Evolutionary conservation across 1,140 invertebrate species (phyloP).

Genomic region (Xylocopa sonorina): DNA sequence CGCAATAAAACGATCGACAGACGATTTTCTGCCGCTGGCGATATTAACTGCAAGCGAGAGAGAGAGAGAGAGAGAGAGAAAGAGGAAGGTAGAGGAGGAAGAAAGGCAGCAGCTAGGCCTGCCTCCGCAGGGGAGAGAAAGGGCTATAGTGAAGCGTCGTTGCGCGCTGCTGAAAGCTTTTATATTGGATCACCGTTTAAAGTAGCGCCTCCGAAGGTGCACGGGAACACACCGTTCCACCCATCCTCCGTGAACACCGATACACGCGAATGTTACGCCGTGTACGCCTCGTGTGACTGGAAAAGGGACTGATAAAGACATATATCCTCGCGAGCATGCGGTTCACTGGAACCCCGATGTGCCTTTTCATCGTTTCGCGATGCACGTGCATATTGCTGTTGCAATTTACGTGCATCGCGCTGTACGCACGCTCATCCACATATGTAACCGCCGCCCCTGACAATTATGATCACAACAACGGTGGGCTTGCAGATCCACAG

Average conservation of each 20-base stretch:
- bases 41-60: slow-evolving; percentile 1
- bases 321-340: slow-evolving; percentile 30
- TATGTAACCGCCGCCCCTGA: background rate
- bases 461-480: slow-evolving; percentile 43
- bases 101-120: background rate
- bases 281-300: slow-evolving; percentile 5
- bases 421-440: too few species aligned
- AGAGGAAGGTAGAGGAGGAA: too few species aligned
- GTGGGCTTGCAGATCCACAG: slow-evolving; percentile 82
- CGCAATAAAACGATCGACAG: slow-evolving; percentile 21
- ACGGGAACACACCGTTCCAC: background rate
- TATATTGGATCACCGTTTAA: slow-evolving; percentile 28
- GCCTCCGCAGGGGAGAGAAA: background rate
- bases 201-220: slow-evolving; percentile 14
- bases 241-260: background rate
- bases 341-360: slow-evolving; percentile 21
- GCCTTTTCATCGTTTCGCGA: slow-evolving; percentile 58
- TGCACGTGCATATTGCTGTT: slow-evolving; percentile 37
- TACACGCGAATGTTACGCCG: background rate
- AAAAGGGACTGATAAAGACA: background rate
- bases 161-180: slow-evolving; percentile 23
- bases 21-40: slow-evolving; percentile 14
- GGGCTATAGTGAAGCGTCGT: background rate
- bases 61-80: background rate
- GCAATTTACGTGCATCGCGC: slow-evolving; percentile 19